Conservation (phyloP, 2,888 invertebrate species). For the Pseudococcus jackbeardsleyi region DNA sequence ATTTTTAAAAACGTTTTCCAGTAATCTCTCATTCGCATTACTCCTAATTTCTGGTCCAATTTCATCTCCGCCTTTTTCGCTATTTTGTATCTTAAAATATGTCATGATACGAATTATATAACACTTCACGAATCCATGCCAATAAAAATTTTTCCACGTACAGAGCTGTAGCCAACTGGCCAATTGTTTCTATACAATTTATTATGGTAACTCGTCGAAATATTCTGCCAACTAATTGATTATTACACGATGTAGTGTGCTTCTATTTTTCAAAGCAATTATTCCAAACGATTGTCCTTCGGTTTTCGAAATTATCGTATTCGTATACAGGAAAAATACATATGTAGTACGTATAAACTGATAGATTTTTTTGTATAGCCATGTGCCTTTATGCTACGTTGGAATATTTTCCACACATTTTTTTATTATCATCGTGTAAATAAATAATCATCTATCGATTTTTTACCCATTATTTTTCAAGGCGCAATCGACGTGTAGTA, state of each 20-base stretch:
- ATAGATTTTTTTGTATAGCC: neutral
- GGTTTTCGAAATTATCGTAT: neutral
- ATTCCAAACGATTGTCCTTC: neutral
- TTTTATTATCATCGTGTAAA: neutral
- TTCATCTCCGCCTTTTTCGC: too few relatives aligned
- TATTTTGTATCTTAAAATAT: neutral
- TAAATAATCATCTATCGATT: conserved; percentile 32
- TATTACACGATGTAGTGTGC: neutral
- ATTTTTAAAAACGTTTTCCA: too few relatives aligned
- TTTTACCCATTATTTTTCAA: conserved; percentile 9
- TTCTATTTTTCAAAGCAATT: neutral
- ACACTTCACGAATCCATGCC: neutral
- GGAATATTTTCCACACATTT: neutral
- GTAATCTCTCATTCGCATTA: too few relatives aligned
- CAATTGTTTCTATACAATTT: conserved; percentile 22
- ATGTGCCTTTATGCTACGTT: neutral
- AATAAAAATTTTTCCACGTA: conserved; percentile 2
- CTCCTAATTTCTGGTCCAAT: too few relatives aligned
- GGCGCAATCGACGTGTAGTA: neutral
- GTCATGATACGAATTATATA: neutral
- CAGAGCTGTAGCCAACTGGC: neutral
- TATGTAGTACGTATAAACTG: neutral
- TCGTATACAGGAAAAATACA: neutral
- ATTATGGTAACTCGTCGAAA: neutral
- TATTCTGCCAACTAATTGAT: conserved; percentile 22